These are phyloP conservation scores for Apis dorsata DNA, from an alignment of 1,140 invertebrate genomes.

Conservation along the genomic window DNA sequence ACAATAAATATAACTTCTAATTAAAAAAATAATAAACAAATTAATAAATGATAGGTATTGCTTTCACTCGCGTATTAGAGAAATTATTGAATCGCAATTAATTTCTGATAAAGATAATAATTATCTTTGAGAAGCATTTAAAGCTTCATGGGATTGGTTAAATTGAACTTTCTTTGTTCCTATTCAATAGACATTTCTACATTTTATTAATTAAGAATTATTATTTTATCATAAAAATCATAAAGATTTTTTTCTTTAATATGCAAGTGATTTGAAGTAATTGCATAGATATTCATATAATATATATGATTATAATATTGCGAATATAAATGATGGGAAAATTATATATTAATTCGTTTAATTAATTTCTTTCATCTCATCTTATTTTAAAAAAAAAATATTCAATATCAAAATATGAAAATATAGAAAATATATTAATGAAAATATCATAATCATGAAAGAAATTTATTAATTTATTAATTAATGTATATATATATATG, in stretches of 20 bases:
- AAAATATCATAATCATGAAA: no score
- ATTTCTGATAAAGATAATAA: slow-evolving; percentile 42
- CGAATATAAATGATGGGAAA: no score
- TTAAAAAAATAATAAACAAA: neutral
- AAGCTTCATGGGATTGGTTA: slow-evolving; percentile 19
- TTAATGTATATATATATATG: neutral
- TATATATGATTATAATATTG: neutral
- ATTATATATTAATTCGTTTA: no score
- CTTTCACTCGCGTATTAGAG: neutral
- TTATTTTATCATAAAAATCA: neutral
- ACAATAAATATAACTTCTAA: neutral
- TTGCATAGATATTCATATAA: neutral
- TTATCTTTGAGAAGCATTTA: slow-evolving; percentile 23
- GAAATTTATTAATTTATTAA: no score
- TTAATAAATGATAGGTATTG: slow-evolving; percentile 13
- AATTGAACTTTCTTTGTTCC: slow-evolving; percentile 19
- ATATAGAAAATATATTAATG: no score
- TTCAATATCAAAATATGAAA: no score
- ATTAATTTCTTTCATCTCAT: no score
- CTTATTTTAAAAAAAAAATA: no score
- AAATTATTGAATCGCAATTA: slow-evolving; percentile 29
- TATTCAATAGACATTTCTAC: neutral
- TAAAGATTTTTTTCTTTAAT: neutral
- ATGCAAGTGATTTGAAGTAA: neutral
- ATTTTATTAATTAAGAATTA: slow-evolving; percentile 29